Percentiles rank a stretch among this genome's conserved stretches.
Conservation (phyloP, 2,888 invertebrate species). For the Drosophila lacicola region DNA sequence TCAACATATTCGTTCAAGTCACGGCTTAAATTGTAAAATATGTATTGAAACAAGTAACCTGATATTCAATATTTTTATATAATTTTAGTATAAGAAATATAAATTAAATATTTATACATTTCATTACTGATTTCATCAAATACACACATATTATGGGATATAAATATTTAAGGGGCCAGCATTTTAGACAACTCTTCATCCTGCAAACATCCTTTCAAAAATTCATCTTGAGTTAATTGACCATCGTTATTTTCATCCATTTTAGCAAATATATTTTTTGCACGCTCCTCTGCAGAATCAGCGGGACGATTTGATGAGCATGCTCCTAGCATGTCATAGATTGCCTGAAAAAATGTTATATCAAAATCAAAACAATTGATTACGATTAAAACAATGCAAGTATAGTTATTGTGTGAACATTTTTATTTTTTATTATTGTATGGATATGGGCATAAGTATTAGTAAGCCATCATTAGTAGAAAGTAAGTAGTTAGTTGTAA, state of each 20-base stretch:
- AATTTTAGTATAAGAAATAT: slow-evolving; percentile 82
- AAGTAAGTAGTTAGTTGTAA: too few relatives aligned
- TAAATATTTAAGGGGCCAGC: slow-evolving; percentile 93
- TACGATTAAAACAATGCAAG: too few relatives aligned
- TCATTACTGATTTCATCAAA: slow-evolving; percentile 82
- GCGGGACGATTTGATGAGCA: slow-evolving; percentile 97
- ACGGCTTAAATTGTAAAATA: neutral
- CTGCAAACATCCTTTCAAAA: slow-evolving; percentile 98
- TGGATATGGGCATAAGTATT: too few relatives aligned
- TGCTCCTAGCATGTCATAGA: slow-evolving; percentile 99
- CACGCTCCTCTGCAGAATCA: slow-evolving; percentile 98
- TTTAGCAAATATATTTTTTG: slow-evolving; percentile 99
- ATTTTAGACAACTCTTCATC: slow-evolving; percentile 98
- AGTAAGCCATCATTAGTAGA: too few relatives aligned
- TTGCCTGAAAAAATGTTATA: slow-evolving; percentile 90
- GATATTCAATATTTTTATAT: slow-evolving; percentile 70
- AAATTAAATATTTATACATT: slow-evolving; percentile 83
- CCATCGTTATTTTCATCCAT: slow-evolving; percentile 99
- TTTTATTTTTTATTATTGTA: too few relatives aligned
- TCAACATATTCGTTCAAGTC: too few relatives aligned
- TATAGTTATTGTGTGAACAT: too few relatives aligned
- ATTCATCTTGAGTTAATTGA: slow-evolving; percentile 98
- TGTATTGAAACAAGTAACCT: slow-evolving; percentile 35
- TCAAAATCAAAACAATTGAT: too few relatives aligned
- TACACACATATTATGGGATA: slow-evolving; percentile 80